Conservation (phyloP, 2,797 vertebrate genomes). For the Sebastes alutus region DNA sequence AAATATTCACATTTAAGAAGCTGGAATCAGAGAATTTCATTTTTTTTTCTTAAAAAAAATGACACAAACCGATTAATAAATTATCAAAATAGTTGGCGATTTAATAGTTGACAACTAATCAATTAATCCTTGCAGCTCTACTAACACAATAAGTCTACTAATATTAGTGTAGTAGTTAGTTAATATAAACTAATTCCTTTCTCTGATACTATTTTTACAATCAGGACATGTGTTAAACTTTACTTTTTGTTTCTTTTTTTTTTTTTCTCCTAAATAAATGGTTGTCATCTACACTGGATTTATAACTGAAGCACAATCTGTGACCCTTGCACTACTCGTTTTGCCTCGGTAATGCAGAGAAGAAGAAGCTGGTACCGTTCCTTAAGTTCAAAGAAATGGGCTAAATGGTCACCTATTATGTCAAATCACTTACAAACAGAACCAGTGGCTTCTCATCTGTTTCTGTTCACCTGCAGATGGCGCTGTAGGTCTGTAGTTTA, state of each 20-base stretch:
- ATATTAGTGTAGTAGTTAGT: not conserved
- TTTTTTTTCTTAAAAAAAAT: too few relatives aligned
- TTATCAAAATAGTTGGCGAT: too few relatives aligned
- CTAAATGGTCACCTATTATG: not conserved
- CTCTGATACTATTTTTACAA: not conserved
- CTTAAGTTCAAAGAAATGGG: not conserved
- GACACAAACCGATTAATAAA: not conserved
- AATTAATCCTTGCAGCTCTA: too few relatives aligned
- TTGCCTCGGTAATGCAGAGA: not conserved
- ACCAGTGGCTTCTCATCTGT: not conserved
- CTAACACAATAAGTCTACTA: not conserved
- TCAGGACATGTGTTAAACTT: not conserved
- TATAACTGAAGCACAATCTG: not conserved
- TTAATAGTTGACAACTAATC: too few relatives aligned
- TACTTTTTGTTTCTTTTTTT: not conserved
- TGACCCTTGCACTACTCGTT: not conserved
- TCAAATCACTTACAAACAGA: not conserved
- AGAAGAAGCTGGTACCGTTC: not conserved
- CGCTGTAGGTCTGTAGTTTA: not conserved
- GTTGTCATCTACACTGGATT: not conserved
- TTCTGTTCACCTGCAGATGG: constrained; percentile 42
- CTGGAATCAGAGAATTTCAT: too few relatives aligned
- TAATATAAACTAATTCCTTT: not conserved
- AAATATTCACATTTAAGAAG: too few relatives aligned
- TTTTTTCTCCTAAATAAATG: not conserved